These are phyloP conservation scores for Imbricaverruca yamaguchii DNA, from an alignment of 2,888 invertebrate species.

Conservation along the genomic window DNA sequence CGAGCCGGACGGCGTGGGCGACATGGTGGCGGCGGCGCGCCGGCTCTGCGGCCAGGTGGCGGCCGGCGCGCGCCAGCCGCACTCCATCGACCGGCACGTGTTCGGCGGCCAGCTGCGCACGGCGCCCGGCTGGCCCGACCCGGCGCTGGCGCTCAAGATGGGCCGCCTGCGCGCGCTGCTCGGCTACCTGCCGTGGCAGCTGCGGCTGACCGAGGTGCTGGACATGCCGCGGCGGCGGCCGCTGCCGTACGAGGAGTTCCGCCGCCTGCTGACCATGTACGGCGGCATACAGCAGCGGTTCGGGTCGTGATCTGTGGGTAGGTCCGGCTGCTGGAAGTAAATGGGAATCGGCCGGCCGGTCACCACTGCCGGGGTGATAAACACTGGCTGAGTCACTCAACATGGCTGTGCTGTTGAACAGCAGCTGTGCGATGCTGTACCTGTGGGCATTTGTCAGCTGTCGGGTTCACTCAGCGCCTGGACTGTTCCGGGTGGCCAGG, in stretches of 20 bases:
- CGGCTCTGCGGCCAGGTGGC: constrained; percentile 20
- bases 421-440: no score
- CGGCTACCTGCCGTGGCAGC: constrained; percentile 22
- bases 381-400: no score
- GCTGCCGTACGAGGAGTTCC: neutral
- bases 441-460: no score
- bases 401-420: no score
- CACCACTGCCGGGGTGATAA: no score
- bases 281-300: constrained; percentile 2
- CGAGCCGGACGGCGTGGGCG: constrained; percentile 5
- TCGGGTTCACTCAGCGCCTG: no score
- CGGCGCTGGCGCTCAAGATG: constrained; percentile 7
- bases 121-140: neutral
- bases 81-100: neutral
- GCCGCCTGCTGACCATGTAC: neutral
- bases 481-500: no score
- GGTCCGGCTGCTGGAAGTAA: no score
- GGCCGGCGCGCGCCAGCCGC: neutral
- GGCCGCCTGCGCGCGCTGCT: neutral
- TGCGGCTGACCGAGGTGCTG: constrained; percentile 17
- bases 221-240: neutral
- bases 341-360: no score
- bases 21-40: constrained; percentile 16
- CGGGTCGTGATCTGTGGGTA: neutral
- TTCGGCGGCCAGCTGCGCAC: neutral